Conservation (phyloP, 2,113 vertebrate species). For the Tragelaphus buxtoni region DNA sequence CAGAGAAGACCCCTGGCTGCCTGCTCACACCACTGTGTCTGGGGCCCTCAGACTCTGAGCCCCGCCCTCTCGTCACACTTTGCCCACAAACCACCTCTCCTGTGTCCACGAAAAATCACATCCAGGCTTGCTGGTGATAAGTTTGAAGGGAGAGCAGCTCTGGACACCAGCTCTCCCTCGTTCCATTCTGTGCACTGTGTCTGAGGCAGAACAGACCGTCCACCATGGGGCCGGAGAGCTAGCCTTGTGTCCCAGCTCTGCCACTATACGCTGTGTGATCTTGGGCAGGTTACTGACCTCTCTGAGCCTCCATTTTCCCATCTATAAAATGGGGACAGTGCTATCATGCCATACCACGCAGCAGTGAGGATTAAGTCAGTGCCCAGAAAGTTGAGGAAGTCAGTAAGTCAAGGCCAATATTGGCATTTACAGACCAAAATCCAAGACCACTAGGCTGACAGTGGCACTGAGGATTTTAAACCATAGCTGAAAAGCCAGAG, state of each 20-base stretch:
- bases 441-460: background rate
- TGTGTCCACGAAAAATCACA: background rate
- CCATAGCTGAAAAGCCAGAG: background rate
- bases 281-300: background rate
- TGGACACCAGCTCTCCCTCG: background rate
- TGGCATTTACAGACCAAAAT: background rate
- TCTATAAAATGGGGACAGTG: background rate
- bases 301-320: background rate
- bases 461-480: background rate
- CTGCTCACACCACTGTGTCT: rapidly evolving
- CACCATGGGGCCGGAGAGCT: background rate
- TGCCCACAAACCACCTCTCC: too few relatives aligned
- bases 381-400: background rate
- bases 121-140: background rate
- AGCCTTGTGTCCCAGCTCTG: background rate
- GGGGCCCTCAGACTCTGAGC: too few relatives aligned
- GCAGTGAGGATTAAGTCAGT: background rate
- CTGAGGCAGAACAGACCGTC: background rate
- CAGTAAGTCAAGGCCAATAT: background rate
- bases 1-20: background rate
- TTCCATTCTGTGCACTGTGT: background rate
- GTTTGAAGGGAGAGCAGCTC: background rate
- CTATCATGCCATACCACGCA: background rate
- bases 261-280: background rate
- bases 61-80: rapidly evolving